Base-by-base conservation (phyloP, 37 sponge, comb jelly and placozoan genomes). In the Haliclona indistincta region DNA sequence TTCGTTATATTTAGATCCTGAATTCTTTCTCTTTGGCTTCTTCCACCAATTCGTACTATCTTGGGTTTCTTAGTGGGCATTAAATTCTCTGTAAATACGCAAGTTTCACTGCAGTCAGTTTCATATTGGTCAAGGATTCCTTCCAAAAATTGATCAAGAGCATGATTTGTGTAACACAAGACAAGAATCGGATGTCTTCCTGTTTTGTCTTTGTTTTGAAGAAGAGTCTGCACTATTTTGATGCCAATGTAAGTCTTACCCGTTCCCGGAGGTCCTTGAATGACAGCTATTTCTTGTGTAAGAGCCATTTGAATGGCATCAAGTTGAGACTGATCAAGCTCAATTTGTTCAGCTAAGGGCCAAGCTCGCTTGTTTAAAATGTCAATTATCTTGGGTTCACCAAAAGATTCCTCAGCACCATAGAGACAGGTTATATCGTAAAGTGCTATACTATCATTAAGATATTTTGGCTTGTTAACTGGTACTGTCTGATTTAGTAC, bases 231-330 rank as follows among this genome's bases (percentile, higher is more conserved):
- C 6, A 91, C 86, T 34, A 94, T 77, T 63, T 94, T 91, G n/a
- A 82, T 38, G 5, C 98, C 98, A 75, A 97, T 76, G 67, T 85
- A 94, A 6, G 98, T 94, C 78, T 97, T 97, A 22, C 98, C 98
- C 33, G 95, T 97, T 28, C 98, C 98, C 40, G 98, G 98, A 26
- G 98, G 98, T 20, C 98, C 98, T 72, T 97, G 98, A 23, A 97
- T 94, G 2, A 97, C 86, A 53, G 92, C 82, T 22, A 95, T 39
- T 30, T 91, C 89, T 69, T 90, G 79, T 0, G 93, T 91, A 33
- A 95, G 61, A 29, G 88, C 81, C 64, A 75, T 68, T 54, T 71
- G 67, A 20, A 95, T 71, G 15, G 96, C 96, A 52, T 78, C 38
- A 33, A 85, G 51, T 58, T 95, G 92, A 42, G 89, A 91, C n/a